These are phyloP conservation scores for Burhinus bistriatus DNA, from an alignment of 2,113 vertebrate genomes.

Conservation along the genomic window DNA sequence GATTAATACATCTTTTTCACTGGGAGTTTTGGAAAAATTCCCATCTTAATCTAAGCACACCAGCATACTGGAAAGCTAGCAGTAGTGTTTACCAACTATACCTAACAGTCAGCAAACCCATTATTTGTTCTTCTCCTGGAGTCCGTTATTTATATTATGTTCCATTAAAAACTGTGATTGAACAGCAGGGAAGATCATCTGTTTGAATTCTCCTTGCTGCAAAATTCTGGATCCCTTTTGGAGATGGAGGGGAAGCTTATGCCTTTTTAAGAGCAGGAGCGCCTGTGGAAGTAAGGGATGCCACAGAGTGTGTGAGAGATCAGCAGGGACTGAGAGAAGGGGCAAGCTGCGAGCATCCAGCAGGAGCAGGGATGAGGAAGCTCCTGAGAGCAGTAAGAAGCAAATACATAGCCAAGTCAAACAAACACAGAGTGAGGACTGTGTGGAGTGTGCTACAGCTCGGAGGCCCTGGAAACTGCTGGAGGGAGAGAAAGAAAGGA, in stretches of 20 bases:
- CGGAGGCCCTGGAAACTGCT: background rate
- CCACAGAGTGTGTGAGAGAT: fast-evolving
- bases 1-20: background rate
- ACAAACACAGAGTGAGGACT: background rate
- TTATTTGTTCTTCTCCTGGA: background rate
- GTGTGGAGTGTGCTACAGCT: background rate
- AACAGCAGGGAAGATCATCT: background rate
- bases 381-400: background rate
- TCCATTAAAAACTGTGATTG: background rate
- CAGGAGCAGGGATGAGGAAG: background rate
- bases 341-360: background rate
- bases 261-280: background rate
- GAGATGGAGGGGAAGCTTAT: background rate
- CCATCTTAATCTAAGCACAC: background rate
- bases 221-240: background rate
- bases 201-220: background rate
- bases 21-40: background rate
- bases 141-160: background rate
- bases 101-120: background rate
- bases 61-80: background rate
- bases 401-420: background rate
- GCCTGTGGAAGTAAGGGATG: background rate
- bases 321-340: background rate
- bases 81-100: background rate
- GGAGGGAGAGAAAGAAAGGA: background rate